Conservation (phyloP, 1,140 invertebrate species). For the Agrilus planipennis region DNA sequence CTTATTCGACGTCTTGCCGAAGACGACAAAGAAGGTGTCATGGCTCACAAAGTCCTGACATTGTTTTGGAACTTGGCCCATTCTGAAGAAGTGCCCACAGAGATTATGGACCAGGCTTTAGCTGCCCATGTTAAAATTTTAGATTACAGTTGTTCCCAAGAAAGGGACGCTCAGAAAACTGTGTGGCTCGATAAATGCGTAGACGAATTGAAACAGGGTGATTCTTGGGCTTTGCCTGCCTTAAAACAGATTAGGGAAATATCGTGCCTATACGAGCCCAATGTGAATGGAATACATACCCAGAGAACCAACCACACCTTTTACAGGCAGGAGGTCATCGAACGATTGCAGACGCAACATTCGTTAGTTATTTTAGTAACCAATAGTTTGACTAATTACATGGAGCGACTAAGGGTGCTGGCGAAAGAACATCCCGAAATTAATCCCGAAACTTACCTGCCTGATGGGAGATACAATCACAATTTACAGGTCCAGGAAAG, state of each 20-base stretch:
- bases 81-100: conserved; percentile 89
- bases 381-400: conserved; percentile 84
- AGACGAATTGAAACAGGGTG: conserved; percentile 79
- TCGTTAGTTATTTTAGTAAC: conserved; percentile 88
- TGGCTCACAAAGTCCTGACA: conserved; percentile 96
- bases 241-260: conserved; percentile 94
- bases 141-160: conserved; percentile 94
- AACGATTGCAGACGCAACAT: conserved; percentile 82
- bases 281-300: conserved; percentile 36
- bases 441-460: conserved; percentile 69
- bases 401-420: conserved; percentile 69
- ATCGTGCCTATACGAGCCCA: conserved; percentile 81
- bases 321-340: conserved; percentile 71
- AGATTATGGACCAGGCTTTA: conserved; percentile 95
- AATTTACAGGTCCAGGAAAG: conserved; percentile 86
- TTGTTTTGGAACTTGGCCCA: conserved; percentile 96
- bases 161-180: conserved; percentile 90
- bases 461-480: conserved; percentile 87
- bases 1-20: conserved; percentile 89
- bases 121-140: conserved; percentile 94
- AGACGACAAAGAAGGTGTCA: conserved; percentile 94
- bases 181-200: conserved; percentile 94
- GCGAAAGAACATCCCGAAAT: conserved; percentile 62
- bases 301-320: conserved; percentile 50
- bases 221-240: conserved; percentile 87